These are phyloP conservation scores for Mantis religiosa DNA, from an alignment of 2,888 invertebrate species.

Conservation along the genomic window DNA sequence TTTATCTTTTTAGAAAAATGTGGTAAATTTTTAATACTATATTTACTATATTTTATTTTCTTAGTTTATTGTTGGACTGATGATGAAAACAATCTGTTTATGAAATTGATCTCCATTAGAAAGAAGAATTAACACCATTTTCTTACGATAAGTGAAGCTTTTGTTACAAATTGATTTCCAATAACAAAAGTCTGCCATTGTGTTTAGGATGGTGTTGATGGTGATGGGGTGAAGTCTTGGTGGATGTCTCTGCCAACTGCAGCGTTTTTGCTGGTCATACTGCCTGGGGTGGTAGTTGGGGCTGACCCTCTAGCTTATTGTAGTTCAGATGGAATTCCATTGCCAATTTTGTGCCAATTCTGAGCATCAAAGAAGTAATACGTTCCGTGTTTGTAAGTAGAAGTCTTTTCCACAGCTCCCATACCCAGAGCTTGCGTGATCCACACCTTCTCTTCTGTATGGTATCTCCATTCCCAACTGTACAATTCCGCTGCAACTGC, in stretches of 20 bases:
- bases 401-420: slow-evolving; percentile 90
- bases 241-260: neutral
- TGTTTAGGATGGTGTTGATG: neutral
- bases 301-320: slow-evolving; percentile 95
- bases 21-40: too few relatives aligned
- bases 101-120: too few relatives aligned
- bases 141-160: too few relatives aligned
- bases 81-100: too few relatives aligned
- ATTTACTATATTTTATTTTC: too few relatives aligned
- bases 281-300: slow-evolving; percentile 63
- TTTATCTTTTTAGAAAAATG: too few relatives aligned
- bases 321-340: slow-evolving; percentile 99
- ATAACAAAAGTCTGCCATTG: neutral
- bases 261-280: neutral
- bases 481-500: slow-evolving; percentile 96
- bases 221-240: neutral
- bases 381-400: slow-evolving; percentile 95
- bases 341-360: slow-evolving; percentile 97
- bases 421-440: slow-evolving; percentile 96
- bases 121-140: too few relatives aligned
- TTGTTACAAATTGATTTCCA: neutral
- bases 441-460: slow-evolving; percentile 98
- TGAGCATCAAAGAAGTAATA: slow-evolving; percentile 99
- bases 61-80: too few relatives aligned
- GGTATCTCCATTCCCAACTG: slow-evolving; percentile 98